A percentile compares a stretch with the other conserved stretches of the same genome.
Evolutionary conservation across 2,113 vertebrate genomes (phyloP).

Genomic region (Maccullochella peelii): DNA sequence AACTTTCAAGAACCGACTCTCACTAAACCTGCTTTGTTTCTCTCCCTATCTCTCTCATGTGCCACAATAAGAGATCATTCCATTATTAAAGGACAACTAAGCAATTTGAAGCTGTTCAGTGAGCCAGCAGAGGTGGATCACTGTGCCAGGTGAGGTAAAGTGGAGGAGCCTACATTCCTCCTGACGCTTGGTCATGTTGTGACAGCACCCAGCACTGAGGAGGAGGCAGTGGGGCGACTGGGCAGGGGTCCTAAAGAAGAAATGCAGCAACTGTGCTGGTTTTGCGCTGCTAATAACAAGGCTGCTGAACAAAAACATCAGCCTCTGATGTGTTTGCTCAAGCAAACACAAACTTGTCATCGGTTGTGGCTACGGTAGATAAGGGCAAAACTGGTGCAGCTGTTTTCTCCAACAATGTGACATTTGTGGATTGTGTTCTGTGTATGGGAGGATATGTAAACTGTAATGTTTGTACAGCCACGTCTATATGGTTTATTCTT

Average conservation of each 20-base stretch:
- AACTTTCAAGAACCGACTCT: slow-evolving; percentile 1
- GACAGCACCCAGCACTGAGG: slow-evolving; percentile 66
- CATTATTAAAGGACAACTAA: slow-evolving; percentile 22
- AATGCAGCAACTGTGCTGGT: background rate
- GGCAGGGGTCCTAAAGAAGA: slow-evolving; percentile 39
- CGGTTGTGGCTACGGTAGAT: background rate
- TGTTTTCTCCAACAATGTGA: slow-evolving; percentile 32
- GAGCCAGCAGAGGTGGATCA: slow-evolving; percentile 37
- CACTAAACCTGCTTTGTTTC: background rate
- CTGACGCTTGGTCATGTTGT: slow-evolving; percentile 69
- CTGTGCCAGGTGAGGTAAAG: slow-evolving; percentile 35
- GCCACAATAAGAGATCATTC: slow-evolving; percentile 10
- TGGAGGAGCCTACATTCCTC: slow-evolving; percentile 70
- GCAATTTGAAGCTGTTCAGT: slow-evolving; percentile 31
- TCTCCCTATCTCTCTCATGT: background rate
- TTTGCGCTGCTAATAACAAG: slow-evolving; percentile 58
- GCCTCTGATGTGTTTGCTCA: slow-evolving; percentile 48
- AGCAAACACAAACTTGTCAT: slow-evolving; percentile 65
- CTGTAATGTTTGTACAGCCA: slow-evolving; percentile 18
- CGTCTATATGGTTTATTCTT: background rate
- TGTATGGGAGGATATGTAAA: background rate
- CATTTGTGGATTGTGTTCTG: slow-evolving; percentile 15
- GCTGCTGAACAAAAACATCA: slow-evolving; percentile 38
- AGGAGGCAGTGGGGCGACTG: slow-evolving; percentile 25
- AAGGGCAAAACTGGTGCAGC: slow-evolving; percentile 42